Conservation (phyloP, 2,113 vertebrate genomes). For the Stigmatopora argus region DNA sequence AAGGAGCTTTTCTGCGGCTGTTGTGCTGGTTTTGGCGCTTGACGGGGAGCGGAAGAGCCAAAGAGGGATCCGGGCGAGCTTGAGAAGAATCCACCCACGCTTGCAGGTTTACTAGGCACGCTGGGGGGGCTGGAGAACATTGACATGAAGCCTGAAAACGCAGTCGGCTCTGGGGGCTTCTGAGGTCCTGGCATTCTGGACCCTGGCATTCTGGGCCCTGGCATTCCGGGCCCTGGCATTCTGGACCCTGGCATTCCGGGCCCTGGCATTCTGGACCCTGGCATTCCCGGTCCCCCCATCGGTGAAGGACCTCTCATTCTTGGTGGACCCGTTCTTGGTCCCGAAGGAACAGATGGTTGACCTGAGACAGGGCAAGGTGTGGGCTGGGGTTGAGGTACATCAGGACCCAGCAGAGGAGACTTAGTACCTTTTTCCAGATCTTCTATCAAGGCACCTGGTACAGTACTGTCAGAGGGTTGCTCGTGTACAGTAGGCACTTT, state of each 20-base stretch:
- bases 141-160: conserved; percentile 88
- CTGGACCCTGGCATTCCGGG: too few relatives aligned
- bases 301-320: conserved; percentile 19
- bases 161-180: conserved; percentile 68
- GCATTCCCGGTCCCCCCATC: conserved; percentile 10
- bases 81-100: conserved; percentile 76
- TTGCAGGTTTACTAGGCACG: conserved; percentile 71
- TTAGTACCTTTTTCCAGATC: conserved; percentile 23
- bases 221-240: conserved; percentile 15
- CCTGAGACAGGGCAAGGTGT: conserved; percentile 21
- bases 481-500: conserved; percentile 21
- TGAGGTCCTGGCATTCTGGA: conserved; percentile 49
- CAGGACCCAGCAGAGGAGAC: conserved; percentile 9
- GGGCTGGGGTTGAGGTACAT: conserved; percentile 26
- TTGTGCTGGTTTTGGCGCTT: conserved; percentile 46
- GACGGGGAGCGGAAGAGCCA: conserved; percentile 53
- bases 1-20: conserved; percentile 79
- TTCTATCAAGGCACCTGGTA: conserved; percentile 3
- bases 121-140: conserved; percentile 76
- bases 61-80: conserved; percentile 70
- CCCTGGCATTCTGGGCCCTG: conserved; percentile 27
- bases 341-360: conserved; percentile 21
- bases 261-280: too few relatives aligned
- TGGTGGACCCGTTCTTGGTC: conserved; percentile 28
- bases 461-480: conserved; percentile 13